Base-by-base conservation (phyloP, 2,113 vertebrate species). In the Corythaixoides concolor region DNA sequence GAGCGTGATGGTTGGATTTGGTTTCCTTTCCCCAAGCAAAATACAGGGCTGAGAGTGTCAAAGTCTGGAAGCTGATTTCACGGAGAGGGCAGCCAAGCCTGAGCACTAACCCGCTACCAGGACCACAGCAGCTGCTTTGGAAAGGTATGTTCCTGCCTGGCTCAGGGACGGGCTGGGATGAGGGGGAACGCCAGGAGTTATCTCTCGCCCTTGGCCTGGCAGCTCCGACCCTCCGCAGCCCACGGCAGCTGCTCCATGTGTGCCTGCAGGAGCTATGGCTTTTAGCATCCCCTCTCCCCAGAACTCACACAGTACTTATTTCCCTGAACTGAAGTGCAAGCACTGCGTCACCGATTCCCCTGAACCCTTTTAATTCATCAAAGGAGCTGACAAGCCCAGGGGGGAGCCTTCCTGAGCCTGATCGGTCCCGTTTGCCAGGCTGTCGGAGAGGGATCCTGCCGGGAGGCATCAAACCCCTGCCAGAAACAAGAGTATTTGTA, bases 181-280 rank as follows among this genome's bases (percentile, higher is more conserved):
- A 4, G 27, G 13, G 0, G 1, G 2, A 64, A 74, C 62, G 22
- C 49, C 13, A 39, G 39, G 50, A 55, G 45, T 27, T 18, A 37
- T 72, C 58, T 52, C 33, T 59, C 4, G 0, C 45, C 45, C 58
- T 62, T 11, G 22, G 21, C 74, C 37, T 30, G 26, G 30, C 37
- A 59, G 56, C 58, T 35, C 69, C 47, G 60, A 24, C 27, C 60
- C 41, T 50, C 68, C 24, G 55, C 75, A 59, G 63, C 41, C 33
- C 62, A 55, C 0, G 0, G 18, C 22, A 21, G 41, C n/a, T 12
- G 27, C 50, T 53, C 56, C 6, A 18, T 15, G 28, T 14, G 0
- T 4, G 14, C 41, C 35, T 50, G 68, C 10, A 21, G 63, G 55
- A 76, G 52, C 39, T 3, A 30, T 6, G 26, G 26, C n/a, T 90